Conservation (phyloP, 2,888 invertebrate genomes). For the Leucophora obtusa region DNA sequence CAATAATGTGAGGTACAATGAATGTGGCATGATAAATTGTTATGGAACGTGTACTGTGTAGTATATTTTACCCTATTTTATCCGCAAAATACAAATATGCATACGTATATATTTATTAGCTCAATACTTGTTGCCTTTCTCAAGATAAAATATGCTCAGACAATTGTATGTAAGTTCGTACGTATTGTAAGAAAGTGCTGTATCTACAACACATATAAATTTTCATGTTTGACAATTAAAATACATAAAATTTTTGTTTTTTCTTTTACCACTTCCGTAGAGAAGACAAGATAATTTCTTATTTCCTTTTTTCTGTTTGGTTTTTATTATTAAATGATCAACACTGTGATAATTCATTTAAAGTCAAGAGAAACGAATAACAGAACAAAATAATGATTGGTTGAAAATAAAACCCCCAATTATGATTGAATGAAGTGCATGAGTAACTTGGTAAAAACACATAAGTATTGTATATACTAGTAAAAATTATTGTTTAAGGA, state of each 20-base stretch:
- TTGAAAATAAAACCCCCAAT: conserved; percentile 41
- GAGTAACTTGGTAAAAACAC: neutral
- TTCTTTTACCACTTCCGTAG: conserved; percentile 58
- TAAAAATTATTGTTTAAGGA: too few relatives aligned
- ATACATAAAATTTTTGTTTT: conserved; percentile 54
- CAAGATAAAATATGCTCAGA: neutral
- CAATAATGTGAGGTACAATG: conserved; percentile 25
- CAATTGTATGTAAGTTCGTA: neutral
- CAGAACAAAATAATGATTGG: conserved; percentile 35
- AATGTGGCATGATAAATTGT: conserved; percentile 38
- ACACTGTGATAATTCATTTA: conserved; percentile 47
- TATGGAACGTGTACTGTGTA: conserved; percentile 24
- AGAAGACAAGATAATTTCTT: conserved; percentile 61
- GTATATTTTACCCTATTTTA: neutral
- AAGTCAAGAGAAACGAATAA: neutral
- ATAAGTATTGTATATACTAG: too few relatives aligned
- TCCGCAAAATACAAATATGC: neutral
- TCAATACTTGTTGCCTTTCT: neutral
- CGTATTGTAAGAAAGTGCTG: neutral
- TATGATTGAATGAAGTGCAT: conserved; percentile 10
- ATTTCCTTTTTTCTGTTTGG: conserved; percentile 55
- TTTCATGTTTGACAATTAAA: conserved; percentile 61
- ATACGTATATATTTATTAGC: too few relatives aligned
- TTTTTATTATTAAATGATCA: conserved; percentile 45
- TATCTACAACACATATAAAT: conserved; percentile 44